These are phyloP conservation scores for Potorous gilbertii DNA, from an alignment of 2,797 vertebrate genomes.

Conservation along the genomic window DNA sequence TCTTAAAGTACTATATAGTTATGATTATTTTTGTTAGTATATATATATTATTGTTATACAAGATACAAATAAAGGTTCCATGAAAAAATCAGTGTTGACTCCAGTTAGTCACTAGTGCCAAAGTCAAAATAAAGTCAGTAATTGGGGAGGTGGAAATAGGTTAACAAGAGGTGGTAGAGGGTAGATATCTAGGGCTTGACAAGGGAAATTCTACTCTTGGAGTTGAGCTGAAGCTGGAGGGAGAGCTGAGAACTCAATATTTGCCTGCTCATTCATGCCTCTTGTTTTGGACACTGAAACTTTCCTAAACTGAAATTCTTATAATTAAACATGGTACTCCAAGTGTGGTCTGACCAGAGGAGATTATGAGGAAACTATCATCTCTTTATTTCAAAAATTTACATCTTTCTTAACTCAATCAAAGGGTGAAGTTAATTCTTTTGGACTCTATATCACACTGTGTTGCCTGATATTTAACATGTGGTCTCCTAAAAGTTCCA, in stretches of 20 bases:
- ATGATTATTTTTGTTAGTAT: not conserved
- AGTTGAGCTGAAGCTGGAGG: not conserved
- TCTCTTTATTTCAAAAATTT: not conserved
- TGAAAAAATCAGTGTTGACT: not conserved
- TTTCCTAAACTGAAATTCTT: not conserved
- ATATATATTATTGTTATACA: not conserved
- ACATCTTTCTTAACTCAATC: not conserved
- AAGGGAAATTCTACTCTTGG: not conserved
- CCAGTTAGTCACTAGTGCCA: not conserved
- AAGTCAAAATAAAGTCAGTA: not conserved
- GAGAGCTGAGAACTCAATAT: not conserved
- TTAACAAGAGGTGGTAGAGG: not conserved
- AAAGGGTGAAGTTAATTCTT: not conserved
- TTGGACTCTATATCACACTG: not conserved
- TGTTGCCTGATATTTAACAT: not conserved
- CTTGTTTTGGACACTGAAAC: not conserved
- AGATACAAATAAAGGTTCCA: not conserved
- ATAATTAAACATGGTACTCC: not conserved
- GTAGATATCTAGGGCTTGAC: not conserved
- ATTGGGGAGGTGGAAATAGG: not conserved
- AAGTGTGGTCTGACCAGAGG: not conserved
- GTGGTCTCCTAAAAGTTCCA: not conserved
- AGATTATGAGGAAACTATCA: not conserved
- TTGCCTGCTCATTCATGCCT: not conserved
- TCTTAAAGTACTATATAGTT: not conserved